Conservation (phyloP, 2,113 vertebrate species). For the Neogobius melanostomus region DNA sequence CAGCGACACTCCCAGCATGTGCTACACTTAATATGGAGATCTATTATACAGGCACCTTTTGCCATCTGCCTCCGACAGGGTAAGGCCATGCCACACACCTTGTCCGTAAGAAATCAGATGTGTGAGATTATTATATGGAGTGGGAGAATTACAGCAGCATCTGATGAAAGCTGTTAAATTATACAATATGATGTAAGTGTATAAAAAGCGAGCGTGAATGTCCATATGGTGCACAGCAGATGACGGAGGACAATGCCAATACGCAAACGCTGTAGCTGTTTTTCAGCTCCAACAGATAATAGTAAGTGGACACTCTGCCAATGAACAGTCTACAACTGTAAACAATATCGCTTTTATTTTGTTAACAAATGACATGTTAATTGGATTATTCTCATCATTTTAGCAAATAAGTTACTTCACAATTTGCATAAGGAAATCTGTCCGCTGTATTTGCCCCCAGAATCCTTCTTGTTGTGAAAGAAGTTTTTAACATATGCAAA, state of each 20-base stretch:
- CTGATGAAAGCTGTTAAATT: conserved; percentile 31
- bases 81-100: conserved; percentile 57
- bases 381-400: no score
- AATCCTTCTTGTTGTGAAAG: no score
- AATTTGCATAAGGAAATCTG: no score
- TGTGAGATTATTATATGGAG: conserved; percentile 7
- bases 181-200: conserved; percentile 42
- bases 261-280: not conserved
- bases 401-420: no score
- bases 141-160: conserved; percentile 24
- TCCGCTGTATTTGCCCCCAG: no score
- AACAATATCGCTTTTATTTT: no score
- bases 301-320: not conserved
- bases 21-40: conserved; percentile 78
- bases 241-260: not conserved
- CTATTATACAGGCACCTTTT: conserved; percentile 74
- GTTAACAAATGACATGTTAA: no score
- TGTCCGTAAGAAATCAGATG: conserved; percentile 31
- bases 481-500: no score
- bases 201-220: conserved; percentile 23
- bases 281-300: conserved; percentile 10
- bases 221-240: conserved; percentile 22
- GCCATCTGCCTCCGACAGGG: conserved; percentile 76
- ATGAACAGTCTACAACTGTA: not conserved
- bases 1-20: conserved; percentile 79